Conservation (phyloP, 2,113 vertebrate species). For the Alosa alosa region DNA sequence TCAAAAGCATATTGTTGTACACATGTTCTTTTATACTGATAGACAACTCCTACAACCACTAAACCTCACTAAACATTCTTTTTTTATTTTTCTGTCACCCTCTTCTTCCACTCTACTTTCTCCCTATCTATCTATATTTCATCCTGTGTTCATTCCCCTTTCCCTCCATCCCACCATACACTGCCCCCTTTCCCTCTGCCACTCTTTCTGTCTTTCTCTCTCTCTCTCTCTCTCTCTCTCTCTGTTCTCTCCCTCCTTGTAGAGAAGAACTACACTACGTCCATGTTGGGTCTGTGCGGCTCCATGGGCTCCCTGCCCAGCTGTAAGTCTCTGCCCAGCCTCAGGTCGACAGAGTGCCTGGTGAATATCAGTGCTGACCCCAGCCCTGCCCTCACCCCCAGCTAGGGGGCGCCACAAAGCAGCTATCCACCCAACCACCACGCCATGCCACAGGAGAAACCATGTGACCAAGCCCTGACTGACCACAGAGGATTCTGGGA, state of each 20-base stretch:
- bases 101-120: conserved; percentile 14
- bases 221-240: background rate
- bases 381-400: conserved; percentile 89
- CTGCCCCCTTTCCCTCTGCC: background rate
- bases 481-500: background rate
- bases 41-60: background rate
- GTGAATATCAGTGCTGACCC: conserved; percentile 92
- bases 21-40: too few relatives aligned
- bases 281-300: conserved; percentile 92
- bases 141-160: background rate
- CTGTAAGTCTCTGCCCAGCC: conserved; percentile 92
- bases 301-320: conserved; percentile 92
- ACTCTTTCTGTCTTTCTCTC: background rate
- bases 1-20: too few relatives aligned
- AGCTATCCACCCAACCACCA: background rate
- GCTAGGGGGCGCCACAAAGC: conserved; percentile 72
- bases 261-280: conserved; percentile 95
- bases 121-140: background rate
- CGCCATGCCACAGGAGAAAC: background rate
- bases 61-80: background rate
- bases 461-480: background rate
- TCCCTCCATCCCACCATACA: background rate
- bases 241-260: conserved; percentile 29
- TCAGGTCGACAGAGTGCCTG: conserved; percentile 97
- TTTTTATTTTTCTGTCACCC: background rate